Percentiles rank a stretch among this genome's conserved stretches.
These are phyloP conservation scores for Luehdorfia chinensis DNA, from an alignment of 1,140 invertebrate genomes.

Conservation along the genomic window DNA sequence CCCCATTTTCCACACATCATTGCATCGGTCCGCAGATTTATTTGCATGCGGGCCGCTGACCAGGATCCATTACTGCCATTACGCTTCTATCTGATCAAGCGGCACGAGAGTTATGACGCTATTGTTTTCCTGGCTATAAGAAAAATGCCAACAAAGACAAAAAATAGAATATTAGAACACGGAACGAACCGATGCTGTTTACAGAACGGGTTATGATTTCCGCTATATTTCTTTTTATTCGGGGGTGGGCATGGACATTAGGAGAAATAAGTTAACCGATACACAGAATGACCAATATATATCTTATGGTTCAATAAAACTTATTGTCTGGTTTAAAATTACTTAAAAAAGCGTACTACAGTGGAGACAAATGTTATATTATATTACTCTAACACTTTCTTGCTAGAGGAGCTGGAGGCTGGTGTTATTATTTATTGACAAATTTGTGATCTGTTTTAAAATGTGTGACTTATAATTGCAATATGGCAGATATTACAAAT, in stretches of 20 bases:
- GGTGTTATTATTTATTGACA: no score
- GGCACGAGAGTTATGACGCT: conserved; percentile 68
- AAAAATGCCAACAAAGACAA: conserved; percentile 54
- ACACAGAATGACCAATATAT: conserved; percentile 20
- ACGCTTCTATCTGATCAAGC: conserved; percentile 70
- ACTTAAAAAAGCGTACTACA: no score
- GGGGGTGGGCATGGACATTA: conserved; percentile 19
- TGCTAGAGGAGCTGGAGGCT: no score
- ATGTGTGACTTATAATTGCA: no score
- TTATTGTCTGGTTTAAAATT: no score
- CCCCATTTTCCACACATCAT: conserved; percentile 75
- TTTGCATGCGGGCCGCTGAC: conserved; percentile 76
- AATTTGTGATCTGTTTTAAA: no score
- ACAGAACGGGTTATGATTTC: conserved; percentile 62
- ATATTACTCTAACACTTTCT: no score
- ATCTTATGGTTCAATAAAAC: conserved; percentile 11
- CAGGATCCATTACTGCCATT: conserved; percentile 76
- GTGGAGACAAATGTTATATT: no score
- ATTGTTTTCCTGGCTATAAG: conserved; percentile 68
- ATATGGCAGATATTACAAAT: no score
- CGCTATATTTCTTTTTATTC: conserved; percentile 58
- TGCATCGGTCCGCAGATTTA: conserved; percentile 75
- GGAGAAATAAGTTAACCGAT: conserved; percentile 21
- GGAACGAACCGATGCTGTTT: conserved; percentile 30
- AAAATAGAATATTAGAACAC: conserved; percentile 46